Evolutionary conservation across 2,113 vertebrate species (phyloP).

Genomic region (Egretta garzetta): DNA sequence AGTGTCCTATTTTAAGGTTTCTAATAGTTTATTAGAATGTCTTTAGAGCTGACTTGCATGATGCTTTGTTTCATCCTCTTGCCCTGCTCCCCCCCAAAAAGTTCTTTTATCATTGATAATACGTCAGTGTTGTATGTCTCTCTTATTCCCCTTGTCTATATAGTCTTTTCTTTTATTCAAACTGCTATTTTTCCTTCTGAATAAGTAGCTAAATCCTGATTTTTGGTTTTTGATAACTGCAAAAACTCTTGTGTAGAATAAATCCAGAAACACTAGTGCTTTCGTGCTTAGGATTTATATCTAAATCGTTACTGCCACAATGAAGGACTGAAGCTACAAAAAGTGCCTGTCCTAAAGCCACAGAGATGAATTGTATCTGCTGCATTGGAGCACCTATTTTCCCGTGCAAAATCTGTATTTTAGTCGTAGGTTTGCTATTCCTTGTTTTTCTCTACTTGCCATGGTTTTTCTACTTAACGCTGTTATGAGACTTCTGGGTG

Average conservation of each 20-base stretch:
- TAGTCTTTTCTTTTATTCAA: background rate
- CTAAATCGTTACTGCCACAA: background rate
- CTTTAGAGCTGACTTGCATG: background rate
- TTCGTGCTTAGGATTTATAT: background rate
- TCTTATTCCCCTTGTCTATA: background rate
- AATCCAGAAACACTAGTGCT: background rate
- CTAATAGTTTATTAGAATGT: background rate
- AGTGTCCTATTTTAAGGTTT: background rate
- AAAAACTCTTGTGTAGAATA: background rate
- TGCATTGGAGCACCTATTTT: background rate
- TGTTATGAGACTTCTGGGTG: accelerated
- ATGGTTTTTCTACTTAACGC: accelerated
- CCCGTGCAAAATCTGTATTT: background rate
- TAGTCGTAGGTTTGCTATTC: background rate
- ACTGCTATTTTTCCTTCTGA: background rate
- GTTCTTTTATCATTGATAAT: background rate
- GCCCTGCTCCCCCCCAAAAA: accelerated
- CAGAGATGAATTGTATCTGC: background rate
- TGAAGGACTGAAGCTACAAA: background rate
- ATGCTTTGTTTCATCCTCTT: background rate
- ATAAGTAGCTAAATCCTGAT: background rate
- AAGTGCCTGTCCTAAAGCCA: background rate
- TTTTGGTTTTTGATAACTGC: background rate
- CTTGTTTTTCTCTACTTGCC: background rate
- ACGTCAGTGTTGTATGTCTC: background rate